Evolutionary conservation across 2,113 vertebrate genomes (phyloP).

Genomic region (Alligator sinensis): DNA sequence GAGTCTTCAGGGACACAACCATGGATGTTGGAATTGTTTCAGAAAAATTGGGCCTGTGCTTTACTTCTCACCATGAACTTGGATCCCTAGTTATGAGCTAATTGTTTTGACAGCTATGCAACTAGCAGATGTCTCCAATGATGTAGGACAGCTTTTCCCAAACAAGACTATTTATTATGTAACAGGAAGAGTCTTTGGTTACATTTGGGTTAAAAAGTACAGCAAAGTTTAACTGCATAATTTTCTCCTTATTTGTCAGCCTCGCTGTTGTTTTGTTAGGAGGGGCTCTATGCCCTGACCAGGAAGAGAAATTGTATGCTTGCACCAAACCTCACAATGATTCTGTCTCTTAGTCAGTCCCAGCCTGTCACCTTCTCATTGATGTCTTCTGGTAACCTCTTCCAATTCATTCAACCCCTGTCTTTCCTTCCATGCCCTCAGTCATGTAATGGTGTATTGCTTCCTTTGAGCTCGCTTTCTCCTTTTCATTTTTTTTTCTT

Average conservation of each 20-base stretch:
- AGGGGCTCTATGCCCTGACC: neutral
- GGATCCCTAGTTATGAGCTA: neutral
- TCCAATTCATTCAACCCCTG: neutral
- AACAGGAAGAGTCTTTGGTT: neutral
- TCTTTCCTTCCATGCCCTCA: neutral
- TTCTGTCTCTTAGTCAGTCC: no score
- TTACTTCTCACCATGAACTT: neutral
- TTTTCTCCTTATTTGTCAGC: neutral
- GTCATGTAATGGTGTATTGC: neutral
- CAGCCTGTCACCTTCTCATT: neutral
- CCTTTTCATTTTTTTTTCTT: neutral
- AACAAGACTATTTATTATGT: neutral
- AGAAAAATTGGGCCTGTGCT: no score
- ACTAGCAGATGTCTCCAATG: neutral
- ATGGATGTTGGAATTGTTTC: no score
- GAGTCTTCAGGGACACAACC: no score
- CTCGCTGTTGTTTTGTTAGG: neutral
- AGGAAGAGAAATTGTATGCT: no score
- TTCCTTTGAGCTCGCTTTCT: neutral
- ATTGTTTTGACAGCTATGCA: neutral
- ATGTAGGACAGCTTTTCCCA: neutral
- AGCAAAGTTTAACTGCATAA: neutral
- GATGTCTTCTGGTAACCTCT: rapidly evolving
- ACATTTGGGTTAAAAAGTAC: neutral
- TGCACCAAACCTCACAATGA: no score